These are phyloP conservation scores for Leptinotarsa juncta DNA, from an alignment of 2,888 invertebrate species.

Conservation along the genomic window DNA sequence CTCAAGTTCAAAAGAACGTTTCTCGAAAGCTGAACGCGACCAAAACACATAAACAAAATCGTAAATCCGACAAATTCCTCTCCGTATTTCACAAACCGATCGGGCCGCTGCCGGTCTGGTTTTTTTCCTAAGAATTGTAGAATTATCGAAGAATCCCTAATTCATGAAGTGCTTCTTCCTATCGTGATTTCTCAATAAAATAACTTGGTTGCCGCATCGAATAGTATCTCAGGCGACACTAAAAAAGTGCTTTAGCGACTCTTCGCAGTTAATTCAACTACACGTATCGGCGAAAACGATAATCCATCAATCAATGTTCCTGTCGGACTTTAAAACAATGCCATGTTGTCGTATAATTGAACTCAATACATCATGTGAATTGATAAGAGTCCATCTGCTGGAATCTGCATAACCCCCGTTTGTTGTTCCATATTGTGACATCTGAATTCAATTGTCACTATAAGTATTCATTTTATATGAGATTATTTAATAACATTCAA, in stretches of 20 bases:
- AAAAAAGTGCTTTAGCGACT: slow-evolving; percentile 55
- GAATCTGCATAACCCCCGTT: slow-evolving; percentile 56
- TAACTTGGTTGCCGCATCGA: slow-evolving; percentile 24
- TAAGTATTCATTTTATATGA: no score
- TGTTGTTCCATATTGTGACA: slow-evolving; percentile 13
- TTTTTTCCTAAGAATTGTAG: slow-evolving; percentile 27
- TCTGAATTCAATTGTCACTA: no score
- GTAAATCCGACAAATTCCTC: slow-evolving; percentile 35
- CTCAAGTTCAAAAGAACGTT: slow-evolving; percentile 20
- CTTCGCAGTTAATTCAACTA: slow-evolving; percentile 55
- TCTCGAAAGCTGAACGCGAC: slow-evolving; percentile 21
- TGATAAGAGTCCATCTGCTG: slow-evolving; percentile 57
- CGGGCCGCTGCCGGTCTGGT: slow-evolving; percentile 25
- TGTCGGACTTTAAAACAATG: slow-evolving; percentile 65
- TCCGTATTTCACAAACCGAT: slow-evolving; percentile 23
- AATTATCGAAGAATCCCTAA: slow-evolving; percentile 51
- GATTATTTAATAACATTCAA: no score
- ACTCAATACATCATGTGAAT: slow-evolving; percentile 63
- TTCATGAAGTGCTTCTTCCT: slow-evolving; percentile 56
- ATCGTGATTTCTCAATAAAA: slow-evolving; percentile 60
- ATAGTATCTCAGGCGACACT: slow-evolving; percentile 42
- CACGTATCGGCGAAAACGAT: slow-evolving; percentile 59
- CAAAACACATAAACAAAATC: slow-evolving; percentile 39
- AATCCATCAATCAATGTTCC: slow-evolving; percentile 65
- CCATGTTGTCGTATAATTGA: slow-evolving; percentile 66